Percentiles rank a stretch among this genome's conserved stretches.
Conservation (phyloP, 2,888 invertebrate species). For the Temnothorax unifasciatus region DNA sequence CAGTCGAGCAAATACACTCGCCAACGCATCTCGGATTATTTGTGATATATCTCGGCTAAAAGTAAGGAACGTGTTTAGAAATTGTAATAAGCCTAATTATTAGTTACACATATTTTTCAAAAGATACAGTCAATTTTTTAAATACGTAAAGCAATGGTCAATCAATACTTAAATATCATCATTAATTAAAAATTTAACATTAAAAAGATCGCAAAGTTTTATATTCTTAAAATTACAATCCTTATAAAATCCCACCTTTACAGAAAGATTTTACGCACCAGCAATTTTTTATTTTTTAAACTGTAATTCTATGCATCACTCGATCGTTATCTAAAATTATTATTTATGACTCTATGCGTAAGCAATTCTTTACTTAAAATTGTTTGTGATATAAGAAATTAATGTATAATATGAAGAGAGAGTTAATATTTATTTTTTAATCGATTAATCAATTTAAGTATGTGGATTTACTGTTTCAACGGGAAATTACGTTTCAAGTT, state of each 20-base stretch:
- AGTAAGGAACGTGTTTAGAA: conserved; percentile 3
- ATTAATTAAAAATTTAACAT: neutral
- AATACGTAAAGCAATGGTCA: neutral
- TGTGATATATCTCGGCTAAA: conserved; percentile 33
- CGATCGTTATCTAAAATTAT: neutral
- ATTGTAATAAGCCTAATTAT: neutral
- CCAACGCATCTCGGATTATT: conserved; percentile 21
- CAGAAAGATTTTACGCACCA: too few relatives aligned
- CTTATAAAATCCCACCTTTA: neutral
- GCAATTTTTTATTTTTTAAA: too few relatives aligned
- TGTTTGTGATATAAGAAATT: neutral
- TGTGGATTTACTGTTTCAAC: too few relatives aligned
- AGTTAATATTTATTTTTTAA: neutral
- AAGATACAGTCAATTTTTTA: neutral
- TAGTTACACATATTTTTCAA: neutral
- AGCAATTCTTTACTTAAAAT: neutral
- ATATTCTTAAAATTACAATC: neutral
- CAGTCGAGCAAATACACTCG: conserved; percentile 5
- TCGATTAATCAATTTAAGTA: too few relatives aligned
- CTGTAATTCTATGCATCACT: neutral
- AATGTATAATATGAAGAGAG: neutral
- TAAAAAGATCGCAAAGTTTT: neutral
- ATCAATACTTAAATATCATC: neutral
- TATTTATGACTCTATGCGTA: neutral
- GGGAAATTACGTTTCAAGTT: too few relatives aligned